Evolutionary conservation across 2,113 vertebrate species (phyloP).

Genomic region (Lamprologus speciosus): DNA sequence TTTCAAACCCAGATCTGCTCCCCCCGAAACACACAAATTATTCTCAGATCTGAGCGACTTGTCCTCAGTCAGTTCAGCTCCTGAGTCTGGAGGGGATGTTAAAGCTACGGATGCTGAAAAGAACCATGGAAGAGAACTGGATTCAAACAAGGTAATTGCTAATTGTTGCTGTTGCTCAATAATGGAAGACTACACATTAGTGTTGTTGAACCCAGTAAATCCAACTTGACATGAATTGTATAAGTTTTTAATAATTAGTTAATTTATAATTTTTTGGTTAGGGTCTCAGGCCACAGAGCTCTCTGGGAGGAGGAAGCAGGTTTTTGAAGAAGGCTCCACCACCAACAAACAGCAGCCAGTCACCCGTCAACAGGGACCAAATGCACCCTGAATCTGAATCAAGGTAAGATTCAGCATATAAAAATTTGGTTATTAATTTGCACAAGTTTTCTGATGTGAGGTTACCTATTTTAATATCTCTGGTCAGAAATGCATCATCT

Average conservation of each 20-base stretch:
- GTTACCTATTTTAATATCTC: not conserved
- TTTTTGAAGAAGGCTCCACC: slow-evolving; percentile 70
- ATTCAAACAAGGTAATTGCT: not conserved
- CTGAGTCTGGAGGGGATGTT: not conserved
- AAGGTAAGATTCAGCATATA: not conserved
- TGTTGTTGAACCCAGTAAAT: not conserved
- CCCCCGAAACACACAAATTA: not conserved
- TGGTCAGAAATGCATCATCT: not conserved
- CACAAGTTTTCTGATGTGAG: not conserved
- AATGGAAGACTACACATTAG: not conserved
- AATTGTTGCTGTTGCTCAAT: not conserved
- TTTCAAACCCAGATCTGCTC: not conserved
- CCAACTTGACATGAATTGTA: not conserved
- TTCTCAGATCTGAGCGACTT: slow-evolving; percentile 28
- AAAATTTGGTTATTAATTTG: not conserved
- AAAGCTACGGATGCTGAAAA: not conserved
- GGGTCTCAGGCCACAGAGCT: slow-evolving; percentile 14
- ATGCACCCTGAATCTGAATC: not conserved
- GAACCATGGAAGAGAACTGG: not conserved
- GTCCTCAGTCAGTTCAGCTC: slow-evolving; percentile 1
- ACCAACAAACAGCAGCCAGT: not conserved
- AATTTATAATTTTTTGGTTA: not conserved
- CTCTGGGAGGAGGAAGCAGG: slow-evolving; percentile 51
- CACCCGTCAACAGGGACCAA: not conserved
- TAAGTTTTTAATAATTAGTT: not conserved